phyloP scores from a whole-genome alignment of 2,888 invertebrate genomes.

The Eupithecia subfuscata region DNA sequence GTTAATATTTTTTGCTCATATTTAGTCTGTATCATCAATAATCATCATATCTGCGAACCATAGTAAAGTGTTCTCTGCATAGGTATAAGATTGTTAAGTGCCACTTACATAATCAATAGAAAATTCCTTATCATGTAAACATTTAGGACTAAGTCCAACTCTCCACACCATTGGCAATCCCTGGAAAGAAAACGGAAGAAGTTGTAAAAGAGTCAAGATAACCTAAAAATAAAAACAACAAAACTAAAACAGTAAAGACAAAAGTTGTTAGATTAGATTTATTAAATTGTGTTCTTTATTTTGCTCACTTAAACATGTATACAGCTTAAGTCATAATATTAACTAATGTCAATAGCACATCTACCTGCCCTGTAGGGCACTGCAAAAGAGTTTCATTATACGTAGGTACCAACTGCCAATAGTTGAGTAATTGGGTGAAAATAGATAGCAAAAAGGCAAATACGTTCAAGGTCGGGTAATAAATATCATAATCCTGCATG shows the following conservation, averaged over 20 bases:
- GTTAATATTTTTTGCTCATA: background rate
- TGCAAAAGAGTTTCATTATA: no score
- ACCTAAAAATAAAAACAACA: background rate
- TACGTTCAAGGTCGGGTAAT: no score
- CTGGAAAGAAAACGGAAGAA: background rate
- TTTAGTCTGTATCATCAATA: background rate
- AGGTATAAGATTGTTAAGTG: no score
- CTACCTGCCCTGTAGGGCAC: no score
- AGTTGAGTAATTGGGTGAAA: no score
- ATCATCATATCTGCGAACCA: background rate
- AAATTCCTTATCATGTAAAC: background rate
- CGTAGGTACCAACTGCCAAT: no score
- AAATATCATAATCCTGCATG: no score
- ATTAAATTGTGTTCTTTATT: no score
- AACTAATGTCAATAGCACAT: no score
- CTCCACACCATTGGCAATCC: background rate
- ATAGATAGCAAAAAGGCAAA: no score
- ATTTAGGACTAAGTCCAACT: background rate
- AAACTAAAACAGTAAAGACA: background rate
- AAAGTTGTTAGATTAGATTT: background rate
- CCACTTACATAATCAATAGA: background rate
- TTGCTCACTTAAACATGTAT: no score
- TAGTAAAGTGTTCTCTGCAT: background rate
- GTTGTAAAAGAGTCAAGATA: background rate
- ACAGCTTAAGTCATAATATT: no score